Evolutionary conservation across 2,797 vertebrate species (phyloP), one percentile per base, ranked within the genome.

Genomic region (Heterohyrax brucei): DNA sequence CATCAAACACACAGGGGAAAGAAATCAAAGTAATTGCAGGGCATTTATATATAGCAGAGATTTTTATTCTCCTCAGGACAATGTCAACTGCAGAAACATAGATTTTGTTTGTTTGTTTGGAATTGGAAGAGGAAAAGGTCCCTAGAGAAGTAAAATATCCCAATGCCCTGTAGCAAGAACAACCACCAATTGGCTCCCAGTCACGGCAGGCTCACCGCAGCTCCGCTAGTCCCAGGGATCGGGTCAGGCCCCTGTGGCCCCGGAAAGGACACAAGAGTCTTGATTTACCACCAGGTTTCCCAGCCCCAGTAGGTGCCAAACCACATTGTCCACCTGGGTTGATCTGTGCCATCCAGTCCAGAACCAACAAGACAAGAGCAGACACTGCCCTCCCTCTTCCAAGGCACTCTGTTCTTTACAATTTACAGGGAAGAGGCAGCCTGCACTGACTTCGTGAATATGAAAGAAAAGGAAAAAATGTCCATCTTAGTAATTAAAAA

Each of bases 31-130:
- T 46, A 87, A 64, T 78, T 62, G 59, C 12, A 75, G 62, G 85
- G 46, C 16, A 62, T 62, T 86, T 83, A 83, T n/a, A 64, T 62
- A 14, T 68, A 64, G 48, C 26, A 87, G 14, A n/a, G 18, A 66
- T 26, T 26, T 59, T 70, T 82, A n/a, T 79, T 8, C 33, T 44
- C 89, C 93, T 86, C 78, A 62, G 26, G 93, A 87, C 8, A 75
- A 6, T 10, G 53, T n/a, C 73, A 53, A n/a, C 61, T 82, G 1
- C 24, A 95, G 75, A 93, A 91, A 48, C 19, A 3, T 3, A 8
- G 30, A 64, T 85, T 86, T 94, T 77, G 44, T 7, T 82, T 84
- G 13, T 56, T 56, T 56, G 13, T 56, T 56, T 56, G 39, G 39
- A 12, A 56, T 56, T 56, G 7, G 12, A 68, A 13, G 30, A 80